A percentile compares a stretch with the other conserved stretches of the same genome.
Evolutionary conservation across 2,888 invertebrate species (phyloP).

Genomic region (Ectemnius continuus): DNA sequence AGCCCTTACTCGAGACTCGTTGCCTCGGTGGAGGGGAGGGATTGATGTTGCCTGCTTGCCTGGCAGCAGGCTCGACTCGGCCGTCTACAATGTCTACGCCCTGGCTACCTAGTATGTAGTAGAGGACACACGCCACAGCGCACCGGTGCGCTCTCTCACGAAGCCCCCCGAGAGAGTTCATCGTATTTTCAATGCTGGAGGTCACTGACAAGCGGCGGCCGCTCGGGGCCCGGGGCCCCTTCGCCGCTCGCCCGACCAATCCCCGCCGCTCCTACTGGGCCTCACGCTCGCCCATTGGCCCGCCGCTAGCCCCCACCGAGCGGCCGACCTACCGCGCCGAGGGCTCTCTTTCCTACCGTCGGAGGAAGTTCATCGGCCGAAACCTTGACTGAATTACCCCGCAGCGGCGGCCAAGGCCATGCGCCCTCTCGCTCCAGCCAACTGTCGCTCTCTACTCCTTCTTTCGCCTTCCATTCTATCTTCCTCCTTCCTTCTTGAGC

Average conservation of each 20-base stretch:
- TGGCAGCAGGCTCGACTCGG: slow-evolving; percentile 54
- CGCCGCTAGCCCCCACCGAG: slow-evolving; percentile 41
- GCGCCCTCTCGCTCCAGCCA: slow-evolving; percentile 70
- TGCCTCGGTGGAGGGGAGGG: slow-evolving; percentile 58
- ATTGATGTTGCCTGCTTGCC: slow-evolving; percentile 55
- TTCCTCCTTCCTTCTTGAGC: slow-evolving; percentile 20
- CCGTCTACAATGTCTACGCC: slow-evolving; percentile 77
- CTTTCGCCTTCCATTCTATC: slow-evolving; percentile 25
- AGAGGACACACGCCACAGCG: slow-evolving; percentile 75
- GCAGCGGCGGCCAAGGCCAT: slow-evolving; percentile 84
- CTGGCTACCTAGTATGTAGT: slow-evolving; percentile 79
- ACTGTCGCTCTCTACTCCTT: slow-evolving; percentile 44
- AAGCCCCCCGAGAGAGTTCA: slow-evolving; percentile 82
- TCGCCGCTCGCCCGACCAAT: slow-evolving; percentile 73
- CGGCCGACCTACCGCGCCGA: slow-evolving; percentile 49
- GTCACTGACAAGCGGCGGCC: slow-evolving; percentile 86
- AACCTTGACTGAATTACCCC: slow-evolving; percentile 92
- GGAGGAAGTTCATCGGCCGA: slow-evolving; percentile 87
- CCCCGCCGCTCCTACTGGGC: slow-evolving; percentile 68
- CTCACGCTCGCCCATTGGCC: slow-evolving; percentile 56
- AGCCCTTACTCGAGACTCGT: slow-evolving; percentile 70
- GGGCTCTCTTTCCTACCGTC: slow-evolving; percentile 61
- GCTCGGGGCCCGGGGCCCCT: slow-evolving; percentile 60
- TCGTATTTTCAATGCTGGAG: slow-evolving; percentile 90
- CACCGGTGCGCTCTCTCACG: slow-evolving; percentile 73